A percentile compares a stretch with the other conserved stretches of the same genome.
These are phyloP conservation scores for Gymnothorax reevesii DNA, from an alignment of 2,797 vertebrate species.

Conservation along the genomic window DNA sequence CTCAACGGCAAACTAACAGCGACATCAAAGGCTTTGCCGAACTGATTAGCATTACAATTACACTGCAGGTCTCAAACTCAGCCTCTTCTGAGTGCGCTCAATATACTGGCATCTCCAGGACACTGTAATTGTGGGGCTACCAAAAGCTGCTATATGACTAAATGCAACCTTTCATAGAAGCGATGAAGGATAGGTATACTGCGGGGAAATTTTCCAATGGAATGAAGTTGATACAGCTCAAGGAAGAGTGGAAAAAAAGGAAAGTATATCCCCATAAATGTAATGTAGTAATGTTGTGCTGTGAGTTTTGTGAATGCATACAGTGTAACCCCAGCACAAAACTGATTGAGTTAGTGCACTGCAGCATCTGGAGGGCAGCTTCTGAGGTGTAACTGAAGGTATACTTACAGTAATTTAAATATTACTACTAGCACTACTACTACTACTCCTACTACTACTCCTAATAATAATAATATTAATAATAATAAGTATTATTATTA, in stretches of 20 bases:
- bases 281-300: neutral
- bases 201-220: conserved; percentile 10
- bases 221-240: conserved; percentile 12
- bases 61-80: conserved; percentile 24
- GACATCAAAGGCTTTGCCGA: neutral
- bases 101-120: conserved; percentile 5
- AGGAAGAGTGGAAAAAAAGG: neutral
- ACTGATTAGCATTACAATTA: conserved; percentile 18
- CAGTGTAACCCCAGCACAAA: neutral
- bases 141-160: neutral
- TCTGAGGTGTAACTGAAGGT: neutral
- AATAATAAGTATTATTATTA: neutral
- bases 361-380: neutral
- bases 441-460: too few species aligned
- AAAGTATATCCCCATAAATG: neutral
- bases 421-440: too few species aligned
- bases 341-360: neutral
- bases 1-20: neutral
- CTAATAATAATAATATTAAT: neutral
- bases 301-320: neutral
- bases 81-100: conserved; percentile 1
- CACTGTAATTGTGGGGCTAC: neutral
- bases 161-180: conserved; percentile 26
- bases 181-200: neutral
- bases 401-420: neutral